phyloP scores from a whole-genome alignment of 2,113 vertebrate genomes.

The Rhinopomastus cyanomelas region DNA sequence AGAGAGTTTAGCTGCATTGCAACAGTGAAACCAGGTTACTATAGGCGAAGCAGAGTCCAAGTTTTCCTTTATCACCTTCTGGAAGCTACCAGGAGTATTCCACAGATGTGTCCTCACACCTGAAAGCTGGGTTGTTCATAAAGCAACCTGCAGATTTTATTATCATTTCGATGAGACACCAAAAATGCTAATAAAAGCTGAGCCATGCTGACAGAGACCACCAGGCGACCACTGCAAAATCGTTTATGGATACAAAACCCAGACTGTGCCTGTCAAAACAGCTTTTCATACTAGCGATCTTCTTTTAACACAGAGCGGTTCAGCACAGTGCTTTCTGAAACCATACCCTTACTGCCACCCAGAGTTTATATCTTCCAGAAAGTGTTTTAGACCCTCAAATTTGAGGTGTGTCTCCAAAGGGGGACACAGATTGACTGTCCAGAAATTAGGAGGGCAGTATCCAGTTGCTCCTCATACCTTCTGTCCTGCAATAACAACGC shows the following conservation, averaged over 20 bases:
- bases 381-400: background rate
- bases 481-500: slow-evolving; percentile 94
- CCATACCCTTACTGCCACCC: background rate
- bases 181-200: background rate
- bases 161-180: background rate
- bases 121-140: background rate
- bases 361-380: background rate
- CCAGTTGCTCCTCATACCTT: slow-evolving; percentile 78
- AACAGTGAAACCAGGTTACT: background rate
- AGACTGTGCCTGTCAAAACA: background rate
- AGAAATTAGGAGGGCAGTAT: background rate
- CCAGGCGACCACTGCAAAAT: background rate
- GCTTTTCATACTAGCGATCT: background rate
- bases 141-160: background rate
- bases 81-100: background rate
- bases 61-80: background rate
- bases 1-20: slow-evolving; percentile 46
- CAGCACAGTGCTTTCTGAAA: background rate
- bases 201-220: background rate
- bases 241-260: background rate
- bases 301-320: background rate
- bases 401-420: background rate
- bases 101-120: background rate
- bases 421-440: background rate
- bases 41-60: background rate